Evolutionary conservation across 2,888 invertebrate species (phyloP).

Genomic region (Steinernema scapterisci): DNA sequence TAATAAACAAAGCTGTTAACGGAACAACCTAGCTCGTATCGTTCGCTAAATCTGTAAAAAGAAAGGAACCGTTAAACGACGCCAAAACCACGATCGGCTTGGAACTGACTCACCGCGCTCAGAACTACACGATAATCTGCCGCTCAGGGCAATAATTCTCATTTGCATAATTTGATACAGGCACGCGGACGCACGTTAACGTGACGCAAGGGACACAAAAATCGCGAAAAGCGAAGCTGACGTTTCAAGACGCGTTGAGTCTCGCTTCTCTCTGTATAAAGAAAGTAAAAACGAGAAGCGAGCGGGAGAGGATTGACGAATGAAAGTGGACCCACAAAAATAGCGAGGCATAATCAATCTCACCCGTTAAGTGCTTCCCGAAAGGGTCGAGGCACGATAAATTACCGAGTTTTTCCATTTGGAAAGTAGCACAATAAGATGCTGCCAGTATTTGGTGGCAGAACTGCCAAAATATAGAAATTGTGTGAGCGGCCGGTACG

Average conservation of each 20-base stretch:
- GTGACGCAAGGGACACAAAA: neutral
- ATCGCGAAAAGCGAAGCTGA: too few relatives aligned
- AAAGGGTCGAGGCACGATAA: conserved; percentile 25
- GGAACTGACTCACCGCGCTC: neutral
- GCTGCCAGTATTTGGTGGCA: too few relatives aligned
- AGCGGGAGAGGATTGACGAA: neutral
- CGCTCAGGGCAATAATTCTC: neutral
- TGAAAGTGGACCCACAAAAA: conserved; percentile 21
- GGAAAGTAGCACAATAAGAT: neutral
- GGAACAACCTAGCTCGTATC: neutral
- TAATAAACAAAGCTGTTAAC: neutral
- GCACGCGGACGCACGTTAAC: neutral
- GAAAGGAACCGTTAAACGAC: conserved; percentile 5
- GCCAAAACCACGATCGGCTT: neutral
- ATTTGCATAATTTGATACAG: conserved; percentile 16
- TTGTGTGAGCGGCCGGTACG: neutral
- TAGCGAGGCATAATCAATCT: conserved; percentile 27
- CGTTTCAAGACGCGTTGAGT: too few relatives aligned
- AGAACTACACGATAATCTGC: conserved; percentile 4
- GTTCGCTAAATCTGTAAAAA: conserved; percentile 15
- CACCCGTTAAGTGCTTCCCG: conserved; percentile 30
- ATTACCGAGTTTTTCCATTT: conserved; percentile 22
- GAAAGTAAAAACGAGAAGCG: too few relatives aligned
- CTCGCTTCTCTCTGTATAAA: too few relatives aligned
- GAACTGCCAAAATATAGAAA: too few relatives aligned